Base-by-base conservation (phyloP, 2,888 invertebrate genomes). In the Rhodophaea formosa region DNA sequence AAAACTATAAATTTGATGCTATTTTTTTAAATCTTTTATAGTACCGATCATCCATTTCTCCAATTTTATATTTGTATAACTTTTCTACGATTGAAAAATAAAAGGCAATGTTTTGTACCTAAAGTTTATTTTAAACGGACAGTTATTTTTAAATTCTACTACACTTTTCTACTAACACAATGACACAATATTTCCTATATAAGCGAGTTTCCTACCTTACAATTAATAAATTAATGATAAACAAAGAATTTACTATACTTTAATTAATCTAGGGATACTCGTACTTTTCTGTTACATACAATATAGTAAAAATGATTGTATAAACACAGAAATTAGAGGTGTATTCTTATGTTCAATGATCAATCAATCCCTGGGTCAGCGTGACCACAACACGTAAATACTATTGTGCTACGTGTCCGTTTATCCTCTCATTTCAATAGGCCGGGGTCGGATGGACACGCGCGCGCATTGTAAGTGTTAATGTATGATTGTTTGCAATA, bases 311-410 rank as follows among this genome's bases (percentile, higher is more conserved):
- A 39, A 53, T 42, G 5, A 42, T 23, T 42, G 7, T 23, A 44
- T 44, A 54, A 14, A 39, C 17, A 45, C 75, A 71, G 69, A 76
- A 85, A 86, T 86, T 84, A 86, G 74, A 69, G 75, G 70, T 69
- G 71, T 82, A 88, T 88, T 88, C 82, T 81, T 79, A 58, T 63
- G 63, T 61, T 76, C 75, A 75, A 84, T 79, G 75, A 81, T 83
- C 81, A 76, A 85, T 87, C 83, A 82, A 66, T 69, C 57, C 68
- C 80, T 77, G 6, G 81, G 83, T 80, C 84, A 84, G 72, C 70
- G 49, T 67, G 64, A 70, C 72, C 75, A 68, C 67, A 70, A 71
- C 64, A 68, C 68, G 68, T 67, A 70, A 73, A 79, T 72, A 56
- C 56, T 29, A 56, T 56, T 51, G 56, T 56, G 49, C 49, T 49